Percentiles rank a stretch among this genome's conserved stretches.
These are phyloP conservation scores for Zele albiditarsus DNA, from an alignment of 2,888 invertebrate species.

Conservation along the genomic window DNA sequence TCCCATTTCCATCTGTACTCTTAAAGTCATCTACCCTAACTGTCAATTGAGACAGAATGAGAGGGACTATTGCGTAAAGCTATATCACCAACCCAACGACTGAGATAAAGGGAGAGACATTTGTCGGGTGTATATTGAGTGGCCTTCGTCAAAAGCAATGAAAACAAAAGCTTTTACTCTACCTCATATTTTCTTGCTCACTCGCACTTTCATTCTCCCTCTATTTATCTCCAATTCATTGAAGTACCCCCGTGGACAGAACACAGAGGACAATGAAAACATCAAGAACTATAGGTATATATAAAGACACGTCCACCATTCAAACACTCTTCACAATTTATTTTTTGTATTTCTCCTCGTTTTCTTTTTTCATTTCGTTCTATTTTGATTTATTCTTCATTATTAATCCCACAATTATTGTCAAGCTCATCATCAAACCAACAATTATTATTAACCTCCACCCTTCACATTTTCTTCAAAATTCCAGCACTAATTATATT, in stretches of 20 bases:
- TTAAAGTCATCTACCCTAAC: not conserved
- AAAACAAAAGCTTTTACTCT: not conserved
- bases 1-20: not conserved
- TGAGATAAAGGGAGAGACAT: not conserved
- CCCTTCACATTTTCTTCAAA: too few species aligned
- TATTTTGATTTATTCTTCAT: not conserved
- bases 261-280: conserved; percentile 25
- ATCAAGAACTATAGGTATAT: conserved; percentile 6
- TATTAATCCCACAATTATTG: not conserved
- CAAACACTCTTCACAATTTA: not conserved
- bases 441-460: too few species aligned
- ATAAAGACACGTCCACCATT: not conserved
- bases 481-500: too few species aligned
- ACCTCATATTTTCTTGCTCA: not conserved
- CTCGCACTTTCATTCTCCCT: not conserved
- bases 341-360: not conserved
- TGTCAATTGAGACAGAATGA: conserved; percentile 4
- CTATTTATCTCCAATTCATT: conserved; percentile 6
- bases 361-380: not conserved
- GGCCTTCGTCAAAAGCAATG: conserved; percentile 5
- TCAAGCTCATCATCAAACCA: not conserved
- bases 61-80: conserved; percentile 3
- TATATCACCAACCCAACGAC: not conserved
- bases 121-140: conserved; percentile 11
- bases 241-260: conserved; percentile 3